Base-by-base conservation (phyloP, 1,140 invertebrate species). In the Oreohelix idahoensis region DNA sequence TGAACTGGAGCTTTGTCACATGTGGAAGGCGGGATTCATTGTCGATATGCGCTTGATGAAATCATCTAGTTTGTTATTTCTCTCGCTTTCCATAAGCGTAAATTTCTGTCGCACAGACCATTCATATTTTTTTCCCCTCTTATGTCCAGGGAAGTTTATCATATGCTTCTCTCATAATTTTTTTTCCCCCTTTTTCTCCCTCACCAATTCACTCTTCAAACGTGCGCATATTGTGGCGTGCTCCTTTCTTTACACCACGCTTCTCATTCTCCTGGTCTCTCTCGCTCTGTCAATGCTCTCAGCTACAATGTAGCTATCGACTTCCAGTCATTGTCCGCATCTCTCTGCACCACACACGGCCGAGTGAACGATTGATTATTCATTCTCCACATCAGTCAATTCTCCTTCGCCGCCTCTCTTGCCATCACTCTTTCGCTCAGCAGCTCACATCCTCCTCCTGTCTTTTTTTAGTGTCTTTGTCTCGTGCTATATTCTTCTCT, bases 311-410 rank as follows among this genome's bases (percentile, higher is more conserved):
- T 42, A 42, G 32, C 15, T 74, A 74, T 42, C 38, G 42, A 42
- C 38, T 26, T 39, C 38, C 29, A 4, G 35, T 73, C 71, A 29
- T 35, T 74, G 23, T 74, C 71, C n/a, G 23, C 26, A 5, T 74
- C 23, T 73, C 71, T 70, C 29, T 26, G 39, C 71, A 8, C 71
- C 35, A 66, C 36, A 10, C 51, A 66, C 32, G 53, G 20, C 32
- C 35, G 77, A 11, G 38, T 79, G 58, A 39, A 35, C 53, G 77
- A 39, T 53, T 79, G 77, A 39, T 77, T 77, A 35, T 51, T 77
- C 79, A 36, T 32, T 71, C 79, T 71, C 78, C 17, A 49, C n/a
- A 39, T 69, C 58, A 45, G 10, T 69, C 58, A 8, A 5, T 8
- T 42, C n/a, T 58, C 63, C 39, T 5, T 49, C 71, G 15, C 39